A percentile compares a stretch with the other conserved stretches of the same genome.
Conservation (phyloP, 2,797 vertebrate genomes). For the Accipiter superciliosus region DNA sequence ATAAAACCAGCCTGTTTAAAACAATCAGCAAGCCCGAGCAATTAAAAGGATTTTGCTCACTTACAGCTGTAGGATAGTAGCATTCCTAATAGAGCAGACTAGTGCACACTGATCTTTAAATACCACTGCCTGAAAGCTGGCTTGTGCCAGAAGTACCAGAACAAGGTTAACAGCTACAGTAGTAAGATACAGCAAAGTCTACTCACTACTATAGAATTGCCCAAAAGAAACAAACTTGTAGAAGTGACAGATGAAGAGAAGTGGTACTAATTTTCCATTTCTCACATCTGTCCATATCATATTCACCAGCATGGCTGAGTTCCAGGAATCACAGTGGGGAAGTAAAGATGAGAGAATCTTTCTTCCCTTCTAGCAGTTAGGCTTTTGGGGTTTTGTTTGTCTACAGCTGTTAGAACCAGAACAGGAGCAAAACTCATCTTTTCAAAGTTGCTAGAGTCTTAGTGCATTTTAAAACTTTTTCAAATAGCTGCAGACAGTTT, state of each 20-base stretch:
- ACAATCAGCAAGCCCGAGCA: not conserved
- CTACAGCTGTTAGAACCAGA: not conserved
- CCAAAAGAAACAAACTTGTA: not conserved
- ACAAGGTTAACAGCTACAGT: not conserved
- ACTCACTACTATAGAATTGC: not conserved
- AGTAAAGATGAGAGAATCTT: not conserved
- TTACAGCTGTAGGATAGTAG: not conserved
- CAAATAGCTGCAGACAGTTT: not conserved
- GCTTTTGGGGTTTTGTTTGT: not conserved
- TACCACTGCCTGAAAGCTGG: not conserved
- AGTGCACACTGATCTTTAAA: not conserved
- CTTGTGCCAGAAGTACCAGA: not conserved
- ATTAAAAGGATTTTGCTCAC: not conserved
- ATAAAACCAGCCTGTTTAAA: not conserved
- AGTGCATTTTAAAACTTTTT: not conserved
- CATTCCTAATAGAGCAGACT: fast-evolving
- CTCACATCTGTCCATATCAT: not conserved
- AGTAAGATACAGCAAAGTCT: not conserved
- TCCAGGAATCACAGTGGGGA: not conserved
- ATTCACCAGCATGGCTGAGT: not conserved
- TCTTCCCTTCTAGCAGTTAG: not conserved
- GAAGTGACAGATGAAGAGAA: not conserved
- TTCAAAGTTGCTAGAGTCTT: not conserved
- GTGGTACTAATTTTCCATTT: not conserved
- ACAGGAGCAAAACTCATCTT: not conserved